Evolutionary conservation across 2,888 invertebrate genomes (phyloP).

Genomic region (Trachelus iudaicus): DNA sequence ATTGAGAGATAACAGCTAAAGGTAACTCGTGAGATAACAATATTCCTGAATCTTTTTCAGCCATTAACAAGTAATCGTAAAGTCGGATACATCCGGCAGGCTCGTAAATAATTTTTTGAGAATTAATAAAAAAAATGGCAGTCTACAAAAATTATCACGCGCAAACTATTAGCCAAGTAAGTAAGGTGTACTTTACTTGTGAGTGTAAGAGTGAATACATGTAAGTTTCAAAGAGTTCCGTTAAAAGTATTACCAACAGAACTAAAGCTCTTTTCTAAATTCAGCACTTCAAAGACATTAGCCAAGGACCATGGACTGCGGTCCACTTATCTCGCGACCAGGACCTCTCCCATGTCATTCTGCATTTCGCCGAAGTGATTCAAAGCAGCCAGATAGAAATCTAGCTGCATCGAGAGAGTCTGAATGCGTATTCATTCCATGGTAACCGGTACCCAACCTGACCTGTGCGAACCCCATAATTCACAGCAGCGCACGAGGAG

Average conservation of each 20-base stretch:
- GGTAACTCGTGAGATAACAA: neutral
- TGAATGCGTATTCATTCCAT: slow-evolving; percentile 39
- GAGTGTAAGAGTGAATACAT: no score
- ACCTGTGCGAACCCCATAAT: slow-evolving; percentile 21
- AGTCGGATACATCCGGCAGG: neutral
- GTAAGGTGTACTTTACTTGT: no score
- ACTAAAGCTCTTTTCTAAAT: neutral
- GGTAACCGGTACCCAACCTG: slow-evolving; percentile 12
- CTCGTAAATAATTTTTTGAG: neutral
- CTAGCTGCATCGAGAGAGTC: slow-evolving; percentile 30
- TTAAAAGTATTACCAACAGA: neutral
- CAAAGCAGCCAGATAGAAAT: slow-evolving; percentile 24
- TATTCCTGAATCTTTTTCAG: neutral
- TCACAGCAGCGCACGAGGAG: slow-evolving; percentile 31
- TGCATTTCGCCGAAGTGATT: slow-evolving; percentile 3
- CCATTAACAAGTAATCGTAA: neutral
- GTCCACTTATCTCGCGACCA: neutral
- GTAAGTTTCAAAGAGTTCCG: neutral
- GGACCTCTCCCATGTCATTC: slow-evolving; percentile 1
- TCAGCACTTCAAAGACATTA: neutral
- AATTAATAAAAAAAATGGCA: neutral
- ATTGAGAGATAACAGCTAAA: slow-evolving; percentile 37
- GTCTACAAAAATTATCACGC: neutral
- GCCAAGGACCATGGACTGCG: slow-evolving; percentile 12
- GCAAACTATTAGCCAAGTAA: neutral